Evolutionary conservation across 1,140 invertebrate genomes (phyloP).

Genomic region (Eueides isabella): DNA sequence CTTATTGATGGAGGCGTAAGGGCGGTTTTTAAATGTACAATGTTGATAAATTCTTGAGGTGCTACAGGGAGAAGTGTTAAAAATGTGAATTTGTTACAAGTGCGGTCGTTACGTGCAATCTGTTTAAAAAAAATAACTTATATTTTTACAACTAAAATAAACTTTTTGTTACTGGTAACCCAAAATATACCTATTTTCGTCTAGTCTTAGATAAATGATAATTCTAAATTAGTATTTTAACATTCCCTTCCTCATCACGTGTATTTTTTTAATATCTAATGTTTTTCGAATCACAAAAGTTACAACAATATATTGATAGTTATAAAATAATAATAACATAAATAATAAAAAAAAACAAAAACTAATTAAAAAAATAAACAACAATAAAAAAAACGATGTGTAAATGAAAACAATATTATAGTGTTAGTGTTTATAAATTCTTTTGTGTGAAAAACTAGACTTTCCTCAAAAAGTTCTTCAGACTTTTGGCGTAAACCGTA

Average conservation of each 20-base stretch:
- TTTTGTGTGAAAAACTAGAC: neutral
- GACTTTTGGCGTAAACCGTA: neutral
- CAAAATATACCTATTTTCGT: neutral
- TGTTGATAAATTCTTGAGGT: constrained; percentile 38
- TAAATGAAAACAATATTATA: neutral
- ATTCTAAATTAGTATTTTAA: neutral
- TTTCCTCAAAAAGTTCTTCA: neutral
- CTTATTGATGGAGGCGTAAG: constrained; percentile 42
- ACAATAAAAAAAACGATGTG: neutral
- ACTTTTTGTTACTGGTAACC: neutral
- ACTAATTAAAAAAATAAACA: neutral
- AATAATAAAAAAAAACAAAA: neutral
- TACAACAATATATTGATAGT: no score
- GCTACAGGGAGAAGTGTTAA: neutral
- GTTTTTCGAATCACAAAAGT: neutral
- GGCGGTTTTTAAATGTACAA: constrained; percentile 22
- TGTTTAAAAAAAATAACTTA: neutral
- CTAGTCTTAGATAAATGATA: neutral
- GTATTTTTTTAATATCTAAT: neutral
- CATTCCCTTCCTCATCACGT: constrained; percentile 5
- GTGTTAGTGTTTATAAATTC: neutral
- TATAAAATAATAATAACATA: no score
- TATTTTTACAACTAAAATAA: neutral
- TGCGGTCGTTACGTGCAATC: neutral
- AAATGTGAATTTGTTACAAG: neutral